Base-by-base conservation (phyloP, 1,140 invertebrate species). In the Drosophila nigromelanica region DNA sequence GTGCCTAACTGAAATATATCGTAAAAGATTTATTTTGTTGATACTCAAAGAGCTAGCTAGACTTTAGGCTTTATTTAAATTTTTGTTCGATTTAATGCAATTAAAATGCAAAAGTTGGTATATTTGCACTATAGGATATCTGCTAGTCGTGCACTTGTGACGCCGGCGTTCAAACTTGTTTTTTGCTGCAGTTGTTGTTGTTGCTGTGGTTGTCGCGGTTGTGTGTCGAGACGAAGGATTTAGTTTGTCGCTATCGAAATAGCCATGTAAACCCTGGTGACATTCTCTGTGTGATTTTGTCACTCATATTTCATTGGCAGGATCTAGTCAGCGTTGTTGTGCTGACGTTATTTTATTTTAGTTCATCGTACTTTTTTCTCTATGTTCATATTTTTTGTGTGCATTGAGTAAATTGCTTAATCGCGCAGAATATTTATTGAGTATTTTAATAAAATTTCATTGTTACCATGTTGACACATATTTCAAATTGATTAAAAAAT, bases 291-390 rank as follows among this genome's bases (percentile, higher is more conserved):
- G 58, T 54, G 59, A 72, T 80, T 66, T 68, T 68, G 61, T 66
- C 42, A 66, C 62, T 59, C 72, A 79, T 79, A 83, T 82, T 82
- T 78, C 56, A 78, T 67, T 71, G 51, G 54, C 54, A 69, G 59
- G 39, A 72, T 47, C 47, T 54, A 72, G 64, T 73, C 54, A 42
- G 54, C 51, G 35, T 35, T 54, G 61, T 68, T 47, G 30, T 24
- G 15, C 6, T 35, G 35, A 43, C 39, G 21, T 24, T 24, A 24
- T 24, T 39, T 27, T 40, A 58, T 59, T 52, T 21, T n/a, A 39
- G 0, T 42, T 15, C 18, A 21, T 18, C 24, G 10, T 40, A 14
- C 40, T 60, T 7, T 47, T 47, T 37, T 37, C 21, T 58, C 33
- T 30, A 8, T 8, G 3, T 12, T 39, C 39, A 11, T 27, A 5